Conservation (phyloP, 2,113 vertebrate genomes). For the Onychostruthus taczanowskii region DNA sequence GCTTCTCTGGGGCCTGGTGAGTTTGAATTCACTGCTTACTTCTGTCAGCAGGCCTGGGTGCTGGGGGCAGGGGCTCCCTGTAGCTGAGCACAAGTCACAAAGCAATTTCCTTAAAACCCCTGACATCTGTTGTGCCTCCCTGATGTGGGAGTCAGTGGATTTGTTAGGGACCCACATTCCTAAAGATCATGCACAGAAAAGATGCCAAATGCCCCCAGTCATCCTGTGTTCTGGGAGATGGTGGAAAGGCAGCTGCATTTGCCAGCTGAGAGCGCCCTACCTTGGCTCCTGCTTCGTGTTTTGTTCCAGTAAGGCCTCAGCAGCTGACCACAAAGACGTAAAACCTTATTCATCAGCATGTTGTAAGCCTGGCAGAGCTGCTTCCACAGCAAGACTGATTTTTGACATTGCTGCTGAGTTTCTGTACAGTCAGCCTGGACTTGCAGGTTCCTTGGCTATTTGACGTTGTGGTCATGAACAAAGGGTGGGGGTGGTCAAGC, state of each 20-base stretch:
- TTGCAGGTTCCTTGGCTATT: neutral
- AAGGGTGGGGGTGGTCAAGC: neutral
- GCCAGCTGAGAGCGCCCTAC: neutral
- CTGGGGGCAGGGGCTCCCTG: neutral
- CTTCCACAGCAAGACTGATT: neutral
- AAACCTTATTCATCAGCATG: neutral
- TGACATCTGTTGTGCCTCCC: neutral
- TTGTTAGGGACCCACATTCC: neutral
- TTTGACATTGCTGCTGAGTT: neutral
- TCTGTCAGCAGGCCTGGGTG: neutral
- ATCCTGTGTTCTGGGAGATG: neutral
- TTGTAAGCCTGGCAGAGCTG: neutral
- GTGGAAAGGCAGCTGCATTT: neutral
- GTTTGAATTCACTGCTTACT: neutral
- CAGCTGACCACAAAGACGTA: neutral
- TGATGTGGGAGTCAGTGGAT: neutral
- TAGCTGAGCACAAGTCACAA: neutral
- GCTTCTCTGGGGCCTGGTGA: neutral
- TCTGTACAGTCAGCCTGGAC: neutral
- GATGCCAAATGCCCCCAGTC: neutral
- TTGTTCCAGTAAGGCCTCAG: neutral
- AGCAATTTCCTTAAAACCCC: neutral
- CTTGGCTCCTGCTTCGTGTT: neutral
- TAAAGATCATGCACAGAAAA: neutral
- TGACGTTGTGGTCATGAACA: accelerated